Evolutionary conservation across 2,113 vertebrate species (phyloP).

Genomic region (Sardina pilchardus): DNA sequence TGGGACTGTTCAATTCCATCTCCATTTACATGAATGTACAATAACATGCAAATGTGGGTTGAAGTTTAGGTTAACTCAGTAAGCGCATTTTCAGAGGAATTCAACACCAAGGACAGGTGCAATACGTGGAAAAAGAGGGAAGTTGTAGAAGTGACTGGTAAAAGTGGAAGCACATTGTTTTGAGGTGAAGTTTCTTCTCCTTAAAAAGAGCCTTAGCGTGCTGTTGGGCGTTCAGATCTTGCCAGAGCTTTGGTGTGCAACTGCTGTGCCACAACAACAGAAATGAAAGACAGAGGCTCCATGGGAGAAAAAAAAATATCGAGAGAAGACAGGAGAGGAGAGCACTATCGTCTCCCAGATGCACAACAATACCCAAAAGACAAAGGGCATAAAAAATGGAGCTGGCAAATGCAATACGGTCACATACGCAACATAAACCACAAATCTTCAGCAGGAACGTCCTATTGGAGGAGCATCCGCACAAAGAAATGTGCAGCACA

Average conservation of each 20-base stretch:
- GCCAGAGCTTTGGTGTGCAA: constrained; percentile 24
- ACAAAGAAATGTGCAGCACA: not conserved
- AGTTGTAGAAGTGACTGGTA: not conserved
- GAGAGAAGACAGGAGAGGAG: not conserved
- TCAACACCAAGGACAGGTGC: not conserved
- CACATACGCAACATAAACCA: not conserved
- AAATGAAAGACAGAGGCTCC: not conserved
- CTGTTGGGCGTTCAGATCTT: constrained; percentile 37
- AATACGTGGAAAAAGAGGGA: not conserved
- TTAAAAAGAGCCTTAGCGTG: constrained; percentile 8
- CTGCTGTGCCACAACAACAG: constrained; percentile 15
- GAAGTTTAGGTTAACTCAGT: not conserved
- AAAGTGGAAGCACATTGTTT: not conserved
- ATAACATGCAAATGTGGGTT: not conserved
- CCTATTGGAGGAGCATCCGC: not conserved
- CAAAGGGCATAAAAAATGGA: not conserved
- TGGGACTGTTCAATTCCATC: constrained; percentile 9
- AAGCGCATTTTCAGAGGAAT: not conserved
- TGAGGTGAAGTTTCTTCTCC: constrained; percentile 10
- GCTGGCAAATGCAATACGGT: not conserved
- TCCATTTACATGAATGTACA: constrained; percentile 40
- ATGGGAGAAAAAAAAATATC: not conserved
- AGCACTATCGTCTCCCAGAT: not conserved
- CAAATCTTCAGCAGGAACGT: not conserved
- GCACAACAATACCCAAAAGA: not conserved